Percentiles rank a stretch among this genome's conserved stretches.
These are phyloP conservation scores for Crypturellus undulatus DNA, from an alignment of 2,113 vertebrate species.

Conservation along the genomic window DNA sequence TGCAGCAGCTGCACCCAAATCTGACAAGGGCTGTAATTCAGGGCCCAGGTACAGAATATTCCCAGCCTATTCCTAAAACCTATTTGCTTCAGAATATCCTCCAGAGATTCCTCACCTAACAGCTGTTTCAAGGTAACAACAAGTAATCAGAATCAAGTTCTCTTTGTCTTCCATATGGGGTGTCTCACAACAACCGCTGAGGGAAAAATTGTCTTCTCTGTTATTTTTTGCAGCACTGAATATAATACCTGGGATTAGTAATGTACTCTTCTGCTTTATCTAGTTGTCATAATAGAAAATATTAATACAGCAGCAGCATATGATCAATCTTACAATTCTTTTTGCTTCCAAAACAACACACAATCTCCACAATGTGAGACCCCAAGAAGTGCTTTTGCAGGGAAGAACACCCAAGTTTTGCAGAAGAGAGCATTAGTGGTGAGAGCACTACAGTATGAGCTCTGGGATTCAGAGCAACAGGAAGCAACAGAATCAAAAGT, in stretches of 20 bases:
- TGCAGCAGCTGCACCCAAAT: not conserved
- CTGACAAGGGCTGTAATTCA: not conserved
- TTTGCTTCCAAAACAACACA: not conserved
- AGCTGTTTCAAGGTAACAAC: conserved; percentile 1
- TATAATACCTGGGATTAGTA: not conserved
- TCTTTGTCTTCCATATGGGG: not conserved
- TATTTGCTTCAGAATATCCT: not conserved
- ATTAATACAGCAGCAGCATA: not conserved
- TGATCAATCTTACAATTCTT: not conserved
- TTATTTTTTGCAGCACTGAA: conserved; percentile 3
- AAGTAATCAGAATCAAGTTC: not conserved
- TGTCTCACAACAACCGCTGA: not conserved
- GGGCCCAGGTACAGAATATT: not conserved
- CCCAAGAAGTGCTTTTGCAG: not conserved
- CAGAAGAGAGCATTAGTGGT: not conserved
- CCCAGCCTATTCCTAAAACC: not conserved
- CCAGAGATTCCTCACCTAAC: not conserved
- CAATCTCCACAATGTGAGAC: conserved; percentile 2
- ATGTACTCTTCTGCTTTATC: not conserved
- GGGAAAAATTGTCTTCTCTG: not conserved
- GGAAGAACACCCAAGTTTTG: not conserved
- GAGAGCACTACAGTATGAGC: not conserved
- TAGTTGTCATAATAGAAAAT: not conserved
- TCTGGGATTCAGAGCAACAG: not conserved
- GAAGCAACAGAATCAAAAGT: not conserved